phyloP scores from a whole-genome alignment of 2,888 invertebrate species.

The Pterostichus madidus region DNA sequence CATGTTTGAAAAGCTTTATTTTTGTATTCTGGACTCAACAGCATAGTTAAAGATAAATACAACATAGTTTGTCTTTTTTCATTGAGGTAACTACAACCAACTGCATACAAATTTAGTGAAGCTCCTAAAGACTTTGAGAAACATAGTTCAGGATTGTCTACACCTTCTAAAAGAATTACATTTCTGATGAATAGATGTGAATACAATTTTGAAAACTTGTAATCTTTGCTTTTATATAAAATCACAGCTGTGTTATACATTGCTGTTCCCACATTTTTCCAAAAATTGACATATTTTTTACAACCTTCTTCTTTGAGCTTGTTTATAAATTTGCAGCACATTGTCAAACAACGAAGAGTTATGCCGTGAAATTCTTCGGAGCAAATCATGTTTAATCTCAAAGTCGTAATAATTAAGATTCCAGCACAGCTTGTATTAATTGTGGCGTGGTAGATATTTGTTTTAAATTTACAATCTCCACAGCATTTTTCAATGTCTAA shows the following conservation, averaged over 20 bases:
- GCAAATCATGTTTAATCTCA: slow-evolving; percentile 10
- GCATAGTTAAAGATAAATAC: slow-evolving; percentile 69
- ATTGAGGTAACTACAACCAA: slow-evolving; percentile 48
- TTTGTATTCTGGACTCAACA: slow-evolving; percentile 68
- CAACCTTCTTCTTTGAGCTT: slow-evolving; percentile 3
- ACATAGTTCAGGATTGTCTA: slow-evolving; percentile 22
- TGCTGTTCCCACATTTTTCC: slow-evolving; percentile 37
- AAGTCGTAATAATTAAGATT: background rate
- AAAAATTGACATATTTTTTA: slow-evolving; percentile 29
- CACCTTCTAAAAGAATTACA: slow-evolving; percentile 44
- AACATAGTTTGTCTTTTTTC: slow-evolving; percentile 68
- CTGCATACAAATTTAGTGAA: slow-evolving; percentile 47
- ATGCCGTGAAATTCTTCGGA: slow-evolving; percentile 34
- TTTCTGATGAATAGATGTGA: slow-evolving; percentile 22
- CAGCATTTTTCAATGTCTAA: slow-evolving; percentile 45
- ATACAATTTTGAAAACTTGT: slow-evolving; percentile 36
- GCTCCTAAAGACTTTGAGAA: slow-evolving; percentile 43
- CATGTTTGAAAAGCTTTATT: slow-evolving; percentile 69
- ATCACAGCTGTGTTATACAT: slow-evolving; percentile 44
- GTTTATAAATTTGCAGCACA: slow-evolving; percentile 23
- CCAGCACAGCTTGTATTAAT: slow-evolving; percentile 8
- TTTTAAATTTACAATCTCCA: slow-evolving; percentile 1
- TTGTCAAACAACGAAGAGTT: slow-evolving; percentile 13
- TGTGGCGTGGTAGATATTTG: slow-evolving; percentile 27
- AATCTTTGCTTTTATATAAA: slow-evolving; percentile 55